These are phyloP conservation scores for Chrysina gloriosa DNA, from an alignment of 2,888 invertebrate genomes.

Conservation along the genomic window DNA sequence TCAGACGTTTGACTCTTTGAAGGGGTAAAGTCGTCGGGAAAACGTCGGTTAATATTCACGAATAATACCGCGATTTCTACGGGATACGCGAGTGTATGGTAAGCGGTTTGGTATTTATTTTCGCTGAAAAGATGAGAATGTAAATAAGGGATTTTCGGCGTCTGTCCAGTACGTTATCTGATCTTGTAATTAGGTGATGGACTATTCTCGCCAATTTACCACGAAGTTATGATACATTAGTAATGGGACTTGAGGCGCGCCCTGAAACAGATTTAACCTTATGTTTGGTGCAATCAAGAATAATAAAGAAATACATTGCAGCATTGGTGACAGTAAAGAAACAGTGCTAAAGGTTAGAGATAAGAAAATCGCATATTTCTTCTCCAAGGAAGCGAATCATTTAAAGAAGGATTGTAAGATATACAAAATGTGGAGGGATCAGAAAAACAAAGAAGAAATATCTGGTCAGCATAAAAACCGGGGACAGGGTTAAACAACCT, in stretches of 20 bases:
- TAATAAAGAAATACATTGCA: not conserved
- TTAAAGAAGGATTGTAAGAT: constrained; percentile 5
- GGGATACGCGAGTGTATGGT: too few species aligned
- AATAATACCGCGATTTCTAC: too few species aligned
- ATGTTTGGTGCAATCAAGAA: not conserved
- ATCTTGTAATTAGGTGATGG: too few species aligned
- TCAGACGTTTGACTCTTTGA: not conserved
- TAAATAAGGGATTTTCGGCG: too few species aligned
- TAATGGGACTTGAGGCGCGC: not conserved
- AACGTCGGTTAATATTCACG: too few species aligned
- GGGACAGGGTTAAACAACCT: too few species aligned
- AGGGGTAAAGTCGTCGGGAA: too few species aligned
- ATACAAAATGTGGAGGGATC: not conserved
- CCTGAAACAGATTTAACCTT: not conserved
- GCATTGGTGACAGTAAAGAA: not conserved
- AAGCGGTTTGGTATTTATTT: too few species aligned
- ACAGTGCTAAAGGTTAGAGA: not conserved
- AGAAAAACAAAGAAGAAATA: not conserved
- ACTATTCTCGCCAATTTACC: too few species aligned
- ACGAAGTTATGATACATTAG: not conserved
- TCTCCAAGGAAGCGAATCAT: not conserved
- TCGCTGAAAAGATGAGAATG: too few species aligned
- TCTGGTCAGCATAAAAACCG: not conserved
- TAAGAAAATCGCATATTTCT: not conserved
- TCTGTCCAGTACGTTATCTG: too few species aligned